Evolutionary conservation across 2,797 vertebrate species (phyloP).

Genomic region (Chelidonichthys spinosus): DNA sequence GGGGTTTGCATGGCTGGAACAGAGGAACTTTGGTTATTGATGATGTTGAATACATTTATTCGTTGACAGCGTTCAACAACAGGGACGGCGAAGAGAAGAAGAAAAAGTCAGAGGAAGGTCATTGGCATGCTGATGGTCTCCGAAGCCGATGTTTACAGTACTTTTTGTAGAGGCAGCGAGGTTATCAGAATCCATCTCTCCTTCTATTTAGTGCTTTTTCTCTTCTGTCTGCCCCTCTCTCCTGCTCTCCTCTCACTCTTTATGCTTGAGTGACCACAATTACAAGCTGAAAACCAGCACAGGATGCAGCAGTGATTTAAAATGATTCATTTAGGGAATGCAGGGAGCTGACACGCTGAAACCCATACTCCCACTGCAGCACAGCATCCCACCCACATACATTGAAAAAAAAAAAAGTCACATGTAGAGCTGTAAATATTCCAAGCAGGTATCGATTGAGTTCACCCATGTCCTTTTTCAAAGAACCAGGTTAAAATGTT

Average conservation of each 20-base stretch:
- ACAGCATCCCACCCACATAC: constrained; percentile 43
- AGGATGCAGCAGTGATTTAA: constrained; percentile 81
- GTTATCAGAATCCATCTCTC: constrained; percentile 66
- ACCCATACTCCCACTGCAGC: constrained; percentile 57
- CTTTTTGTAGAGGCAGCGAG: constrained; percentile 57
- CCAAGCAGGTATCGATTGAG: constrained; percentile 18
- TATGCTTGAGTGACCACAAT: constrained; percentile 81
- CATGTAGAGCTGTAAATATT: constrained; percentile 17
- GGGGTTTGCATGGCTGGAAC: constrained; percentile 10
- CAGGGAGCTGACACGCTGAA: constrained; percentile 69
- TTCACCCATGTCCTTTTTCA: not conserved
- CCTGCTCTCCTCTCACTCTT: constrained; percentile 44
- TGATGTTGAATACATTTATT: constrained; percentile 18
- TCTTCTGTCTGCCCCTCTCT: constrained; percentile 31
- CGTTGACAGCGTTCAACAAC: constrained; percentile 21
- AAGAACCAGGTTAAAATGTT: not conserved
- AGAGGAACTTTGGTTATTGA: constrained; percentile 15
- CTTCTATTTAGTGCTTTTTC: constrained; percentile 31
- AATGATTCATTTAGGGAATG: constrained; percentile 80
- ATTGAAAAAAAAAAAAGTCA: constrained; percentile 22
- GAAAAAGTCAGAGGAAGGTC: constrained; percentile 31
- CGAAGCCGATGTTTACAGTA: constrained; percentile 57
- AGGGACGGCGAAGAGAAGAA: not conserved
- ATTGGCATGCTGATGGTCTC: constrained; percentile 37
- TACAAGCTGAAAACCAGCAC: constrained; percentile 78